Evolutionary conservation across 2,888 invertebrate genomes (phyloP).

Genomic region (Sthenelais limicola): DNA sequence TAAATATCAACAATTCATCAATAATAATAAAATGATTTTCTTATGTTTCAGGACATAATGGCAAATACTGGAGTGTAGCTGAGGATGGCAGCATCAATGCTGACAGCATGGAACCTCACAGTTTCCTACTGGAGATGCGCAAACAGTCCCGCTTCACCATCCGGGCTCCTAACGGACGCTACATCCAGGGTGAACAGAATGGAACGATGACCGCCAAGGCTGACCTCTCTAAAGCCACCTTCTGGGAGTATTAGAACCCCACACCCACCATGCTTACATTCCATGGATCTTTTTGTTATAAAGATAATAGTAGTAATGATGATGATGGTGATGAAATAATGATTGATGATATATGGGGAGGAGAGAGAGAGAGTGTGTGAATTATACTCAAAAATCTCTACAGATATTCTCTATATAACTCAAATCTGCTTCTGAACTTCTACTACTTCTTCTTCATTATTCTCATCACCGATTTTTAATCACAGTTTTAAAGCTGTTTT

Average conservation of each 20-base stretch:
- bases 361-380: no score
- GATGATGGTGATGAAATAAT: no score
- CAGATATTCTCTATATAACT: no score
- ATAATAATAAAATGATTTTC: not conserved
- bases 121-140: slow-evolving; percentile 92
- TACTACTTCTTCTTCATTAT: no score
- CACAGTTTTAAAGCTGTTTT: no score
- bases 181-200: slow-evolving; percentile 70
- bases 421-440: no score
- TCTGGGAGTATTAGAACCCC: slow-evolving; percentile 55
- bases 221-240: slow-evolving; percentile 48
- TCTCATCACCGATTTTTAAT: no score
- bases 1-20: no score
- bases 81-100: slow-evolving; percentile 86
- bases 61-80: slow-evolving; percentile 94
- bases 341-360: no score
- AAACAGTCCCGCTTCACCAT: slow-evolving; percentile 94
- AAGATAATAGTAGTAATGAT: no score
- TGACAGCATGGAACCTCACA: slow-evolving; percentile 86
- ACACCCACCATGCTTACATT: slow-evolving; percentile 10
- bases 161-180: slow-evolving; percentile 79
- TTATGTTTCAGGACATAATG: slow-evolving; percentile 82
- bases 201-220: slow-evolving; percentile 64
- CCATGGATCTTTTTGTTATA: no score
- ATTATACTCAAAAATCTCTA: no score